Base-by-base conservation (phyloP, 23 tunicate genomes). In the Halocynthia roretzi region DNA sequence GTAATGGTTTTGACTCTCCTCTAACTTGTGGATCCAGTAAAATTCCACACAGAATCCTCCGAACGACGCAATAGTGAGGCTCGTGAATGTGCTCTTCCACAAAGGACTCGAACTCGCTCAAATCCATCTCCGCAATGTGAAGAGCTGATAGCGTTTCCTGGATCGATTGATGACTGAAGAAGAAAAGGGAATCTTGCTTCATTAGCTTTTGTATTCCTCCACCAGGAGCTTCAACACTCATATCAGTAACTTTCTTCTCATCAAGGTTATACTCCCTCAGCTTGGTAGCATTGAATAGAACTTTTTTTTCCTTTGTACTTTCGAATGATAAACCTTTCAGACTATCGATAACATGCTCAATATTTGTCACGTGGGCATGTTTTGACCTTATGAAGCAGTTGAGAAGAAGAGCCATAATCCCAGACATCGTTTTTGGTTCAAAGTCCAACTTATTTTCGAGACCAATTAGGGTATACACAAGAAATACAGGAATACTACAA, bases 91-190 rank as follows among this genome's bases (percentile, higher is more conserved):
- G 4, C 44, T 31, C 44, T 31, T 31, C 44, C 44, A 31, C 44
- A 4, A 31, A 31, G 1, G 44, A 31, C 44, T 31, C 4, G 44
- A 31, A 31, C 4, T 31, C 44, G 2, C 44, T 0, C 44, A 31
- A 48, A 65, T 48, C 31, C 70, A 65, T 65, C 2, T 65, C 70
- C 17, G 19, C 9, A 65, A 65, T 65, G 5, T 65, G 31, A 15
- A 65, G 31, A 9, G 70, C 70, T 9, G 70, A 5, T 9, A 65
- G 44, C 44, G 44, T 31, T 31, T 31, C 44, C 44, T 31, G 44
- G 44, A 31, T 31, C 2, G 44, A 31, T 65, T 65, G 70, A 65
- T 65, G 70, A 15, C 70, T 65, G 70, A 65, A 65, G 31, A 65
- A 65, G 10, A 65, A 15, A 20, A 65, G 19, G 0, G 22, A 40